Conservation (phyloP, 2,888 invertebrate species). For the Galeopsomyia nigrocyanea region DNA sequence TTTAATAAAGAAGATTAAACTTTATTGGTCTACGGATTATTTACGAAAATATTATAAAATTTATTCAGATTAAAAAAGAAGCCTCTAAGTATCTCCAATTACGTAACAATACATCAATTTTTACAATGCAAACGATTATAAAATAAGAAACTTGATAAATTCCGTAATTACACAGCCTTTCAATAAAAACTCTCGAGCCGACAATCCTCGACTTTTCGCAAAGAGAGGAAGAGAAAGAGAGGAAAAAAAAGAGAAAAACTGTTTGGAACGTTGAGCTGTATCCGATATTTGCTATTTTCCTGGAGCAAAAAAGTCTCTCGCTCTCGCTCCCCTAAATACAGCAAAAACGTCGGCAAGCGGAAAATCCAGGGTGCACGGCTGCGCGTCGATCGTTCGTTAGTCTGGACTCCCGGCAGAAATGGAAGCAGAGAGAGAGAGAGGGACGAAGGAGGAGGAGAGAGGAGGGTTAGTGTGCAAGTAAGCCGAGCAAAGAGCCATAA, state of each 20-base stretch:
- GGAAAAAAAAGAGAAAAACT: neutral
- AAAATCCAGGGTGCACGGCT: constrained; percentile 19
- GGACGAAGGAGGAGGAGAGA: neutral
- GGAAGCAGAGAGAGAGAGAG: neutral
- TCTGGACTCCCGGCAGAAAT: neutral
- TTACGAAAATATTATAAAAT: no score
- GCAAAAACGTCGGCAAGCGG: neutral
- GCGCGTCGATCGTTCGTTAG: constrained; percentile 45
- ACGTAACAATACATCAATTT: no score
- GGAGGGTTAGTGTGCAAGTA: constrained; percentile 34
- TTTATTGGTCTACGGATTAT: no score
- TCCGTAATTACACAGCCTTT: no score
- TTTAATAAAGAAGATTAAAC: no score
- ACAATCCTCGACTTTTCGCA: no score
- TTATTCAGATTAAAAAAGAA: no score
- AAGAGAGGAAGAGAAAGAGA: neutral
- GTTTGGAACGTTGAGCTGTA: neutral
- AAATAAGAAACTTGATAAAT: no score
- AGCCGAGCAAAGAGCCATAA: constrained; percentile 38
- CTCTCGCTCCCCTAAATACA: neutral
- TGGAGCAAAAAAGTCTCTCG: neutral
- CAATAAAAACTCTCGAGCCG: no score
- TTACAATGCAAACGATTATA: no score
- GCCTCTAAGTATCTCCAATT: no score
- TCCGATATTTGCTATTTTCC: constrained; percentile 7